phyloP scores from a whole-genome alignment of 2,113 vertebrate species.

The Scytalopus superciliaris region DNA sequence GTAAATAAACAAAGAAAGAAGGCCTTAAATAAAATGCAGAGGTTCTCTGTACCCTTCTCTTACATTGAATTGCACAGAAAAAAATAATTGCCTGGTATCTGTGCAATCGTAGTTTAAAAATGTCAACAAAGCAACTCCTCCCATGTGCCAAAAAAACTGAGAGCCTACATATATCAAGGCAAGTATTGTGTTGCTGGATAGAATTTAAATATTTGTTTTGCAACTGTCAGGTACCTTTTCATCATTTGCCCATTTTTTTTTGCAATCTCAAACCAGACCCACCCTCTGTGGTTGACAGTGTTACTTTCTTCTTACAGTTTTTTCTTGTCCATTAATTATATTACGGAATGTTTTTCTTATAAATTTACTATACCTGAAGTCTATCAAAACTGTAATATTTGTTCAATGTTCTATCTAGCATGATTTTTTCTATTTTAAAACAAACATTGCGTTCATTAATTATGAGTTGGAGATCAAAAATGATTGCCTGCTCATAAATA shows the following conservation, averaged over 20 bases:
- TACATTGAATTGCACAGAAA: accelerated
- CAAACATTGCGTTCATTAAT: neutral
- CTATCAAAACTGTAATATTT: neutral
- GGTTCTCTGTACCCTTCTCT: neutral
- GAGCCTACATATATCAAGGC: neutral
- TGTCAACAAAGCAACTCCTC: neutral
- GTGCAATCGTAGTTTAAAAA: neutral
- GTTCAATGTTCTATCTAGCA: neutral
- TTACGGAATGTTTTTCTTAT: neutral
- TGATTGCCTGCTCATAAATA: neutral
- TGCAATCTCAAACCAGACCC: neutral
- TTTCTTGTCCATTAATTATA: neutral
- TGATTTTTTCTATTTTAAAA: neutral
- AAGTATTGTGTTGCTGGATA: neutral
- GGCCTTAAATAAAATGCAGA: neutral
- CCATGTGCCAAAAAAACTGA: neutral
- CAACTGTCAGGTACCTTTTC: neutral
- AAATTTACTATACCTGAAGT: neutral
- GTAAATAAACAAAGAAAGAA: neutral
- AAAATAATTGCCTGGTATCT: neutral
- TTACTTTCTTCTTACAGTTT: neutral
- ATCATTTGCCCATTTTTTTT: neutral
- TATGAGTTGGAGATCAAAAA: neutral
- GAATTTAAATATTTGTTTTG: neutral
- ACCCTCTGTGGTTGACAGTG: neutral